Evolutionary conservation across 2,888 invertebrate genomes (phyloP), one percentile per base, ranked within the genome.

Genomic region (Hedychridium roseum): DNA sequence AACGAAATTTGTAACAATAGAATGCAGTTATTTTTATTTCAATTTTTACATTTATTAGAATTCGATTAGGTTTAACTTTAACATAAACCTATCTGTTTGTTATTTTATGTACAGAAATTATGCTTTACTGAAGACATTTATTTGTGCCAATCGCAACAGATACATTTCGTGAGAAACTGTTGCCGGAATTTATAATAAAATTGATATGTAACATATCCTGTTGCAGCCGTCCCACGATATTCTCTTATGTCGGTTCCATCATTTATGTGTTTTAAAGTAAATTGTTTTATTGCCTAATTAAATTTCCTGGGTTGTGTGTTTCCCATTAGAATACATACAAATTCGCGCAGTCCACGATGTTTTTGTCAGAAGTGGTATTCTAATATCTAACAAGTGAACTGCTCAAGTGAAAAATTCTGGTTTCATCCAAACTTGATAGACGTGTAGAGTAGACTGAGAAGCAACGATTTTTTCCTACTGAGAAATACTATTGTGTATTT

Each of bases 191-290:
- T 20, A 23, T 16, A 38, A 20, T 50, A 31, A 54, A 58, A 49
- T 54, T 50, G 54, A 61, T 55, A 52, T 37, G n/a, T 21, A 46
- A 52, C 50, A 42, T 59, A 54, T 54, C 52, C 52, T 50, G 54
- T 50, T 41, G 26, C 32, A 49, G 36, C 32, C 50, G 20, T 54
- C 41, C 56, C 63, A 51, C 46, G 61, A 55, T 54, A 38, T 40
- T 47, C 31, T 37, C n/a, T n/a, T n/a, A n/a, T n/a, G n/a, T 45
- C 50, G 44, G 32, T 54, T 55, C 44, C 27, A 27, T 28, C 20
- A 41, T 15, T 36, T 35, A 36, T 31, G 52, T 46, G 48, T 39
- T 43, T 46, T 51, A 30, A 18, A 7, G 32, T 28, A 45, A 58
- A 63, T 61, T 62, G 49, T 51, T 53, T 54, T 44, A 37, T 58